phyloP scores from a whole-genome alignment of 1,140 invertebrate genomes.

The Drosophila prosaltans region DNA sequence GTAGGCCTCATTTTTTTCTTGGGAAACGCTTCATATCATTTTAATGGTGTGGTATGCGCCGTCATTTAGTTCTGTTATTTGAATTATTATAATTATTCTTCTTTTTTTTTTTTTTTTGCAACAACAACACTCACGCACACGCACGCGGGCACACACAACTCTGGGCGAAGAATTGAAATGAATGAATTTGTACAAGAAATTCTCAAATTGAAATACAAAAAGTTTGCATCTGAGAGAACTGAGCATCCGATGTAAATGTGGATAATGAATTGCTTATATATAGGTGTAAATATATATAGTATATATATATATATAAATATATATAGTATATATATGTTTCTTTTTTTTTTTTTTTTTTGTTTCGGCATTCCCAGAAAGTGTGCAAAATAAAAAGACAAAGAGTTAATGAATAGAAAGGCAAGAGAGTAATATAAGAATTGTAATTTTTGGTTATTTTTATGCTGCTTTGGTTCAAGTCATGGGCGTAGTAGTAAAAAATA shows the following conservation, averaged over 20 bases:
- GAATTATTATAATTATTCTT: not conserved
- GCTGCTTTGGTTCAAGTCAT: not conserved
- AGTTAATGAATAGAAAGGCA: not conserved
- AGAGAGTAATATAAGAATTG: not conserved
- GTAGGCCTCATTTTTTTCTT: slow-evolving; percentile 57
- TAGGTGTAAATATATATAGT: too few species aligned
- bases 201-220: slow-evolving; percentile 2
- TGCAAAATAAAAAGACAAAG: not conserved
- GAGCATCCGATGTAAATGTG: not conserved
- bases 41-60: not conserved
- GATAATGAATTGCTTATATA: too few species aligned
- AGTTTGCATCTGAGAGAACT: slow-evolving; percentile 3
- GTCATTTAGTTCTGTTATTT: not conserved
- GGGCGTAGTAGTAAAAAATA: too few species aligned
- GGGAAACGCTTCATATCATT: slow-evolving; percentile 3
- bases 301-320: not conserved
- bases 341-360: slow-evolving; percentile 28
- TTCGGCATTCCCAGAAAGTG: slow-evolving; percentile 9
- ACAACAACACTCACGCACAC: slow-evolving; percentile 17
- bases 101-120: not conserved
- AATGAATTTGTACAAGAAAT: slow-evolving; percentile 15
- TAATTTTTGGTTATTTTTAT: not conserved
- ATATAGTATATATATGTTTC: slow-evolving; percentile 17
- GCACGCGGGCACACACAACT: slow-evolving; percentile 1
- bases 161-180: slow-evolving; percentile 18